Evolutionary conservation across 35 echinoderm and acorn worm genomes (phyloP), one percentile per base, ranked within the genome.

Genomic region (Ptychodera flava): DNA sequence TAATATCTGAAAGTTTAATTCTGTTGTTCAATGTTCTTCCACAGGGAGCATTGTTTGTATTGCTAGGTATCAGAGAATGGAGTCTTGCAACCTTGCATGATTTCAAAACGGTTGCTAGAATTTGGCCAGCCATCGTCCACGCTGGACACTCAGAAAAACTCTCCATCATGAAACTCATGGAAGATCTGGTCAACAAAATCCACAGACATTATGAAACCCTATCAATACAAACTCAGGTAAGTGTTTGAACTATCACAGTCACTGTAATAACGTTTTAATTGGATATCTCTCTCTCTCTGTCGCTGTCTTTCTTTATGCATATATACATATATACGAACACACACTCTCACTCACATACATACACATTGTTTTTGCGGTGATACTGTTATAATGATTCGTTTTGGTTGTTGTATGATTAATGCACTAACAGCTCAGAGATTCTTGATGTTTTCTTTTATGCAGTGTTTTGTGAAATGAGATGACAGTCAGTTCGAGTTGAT

Each of bases 101-200:
- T 53, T 97, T 92, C 92, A 36, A 87, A 34, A 77, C 94, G 31
- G 29, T 97, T 29, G 79, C 89, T 34, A 38, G 90, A n/a, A 87
- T 87, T 75, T 97, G 95, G 95, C 80, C 89, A 38, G 92, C 90
- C 27, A 64, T 97, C 33, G 92, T 97, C 16, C 81, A 94, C 79
- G 92, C 95, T 38, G 95, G 95, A 77, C 95, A 97, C 83, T 97
- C 95, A 28, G 95, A 97, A 90, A 97, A 97, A 76, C 95, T 83
- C 28, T 97, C 95, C 34, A 94, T 97, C 85, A 97, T 88, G 78
- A 94, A 94, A 33, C 83, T 97, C 34, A 90, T 97, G 31, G 92
- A 91, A 75, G 84, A 89, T 78, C 31, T 91, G 14, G 37, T 87
- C 1, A 33, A 79, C 28, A 97, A 97, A 89, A 82, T 97, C 33